Evolutionary conservation across 2,797 vertebrate species (phyloP), one percentile per base, ranked within the genome.

Genomic region (Crypturellus tataupa): DNA sequence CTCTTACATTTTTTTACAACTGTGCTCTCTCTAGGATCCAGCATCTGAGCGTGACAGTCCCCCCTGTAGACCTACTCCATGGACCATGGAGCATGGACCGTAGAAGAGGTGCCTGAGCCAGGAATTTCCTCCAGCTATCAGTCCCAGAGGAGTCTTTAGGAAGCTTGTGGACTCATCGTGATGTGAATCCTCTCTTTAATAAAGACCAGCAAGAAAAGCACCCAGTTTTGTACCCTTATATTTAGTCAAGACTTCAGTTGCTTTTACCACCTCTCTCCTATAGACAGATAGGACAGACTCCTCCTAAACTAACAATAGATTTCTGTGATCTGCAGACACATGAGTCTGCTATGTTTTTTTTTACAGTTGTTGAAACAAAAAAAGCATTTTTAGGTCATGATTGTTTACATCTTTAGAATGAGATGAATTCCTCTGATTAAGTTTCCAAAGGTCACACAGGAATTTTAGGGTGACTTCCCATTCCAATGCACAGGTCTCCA

Each of bases 21-120:
- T 56, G 6, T 18, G 14, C n/a, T 80, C 7, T 89, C 85, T 81
- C 39, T 14, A 82, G 15, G 25, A 44, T 33, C 42, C 21, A 85
- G 39, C 64, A 94, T 96, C 69, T 0, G 1, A 65, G 2, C 6
- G 17, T 7, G 6, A 20, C 20, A 3, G 40, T 86, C 80, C 40
- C 27, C 12, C 9, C 9, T 25, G 10, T 10, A 27, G 10, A 51
- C 37, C 56, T 33, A 29, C 15, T 10, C 14, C 0, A 0, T 23
- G 33, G 62, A 29, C 12, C 29, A 69, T n/a, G n/a, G n/a, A n/a
- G n/a, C n/a, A n/a, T n/a, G 62, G 5, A 55, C 11, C 23, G 40
- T 58, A 0, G 13, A 33, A 60, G 39, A 31, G 8, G 4, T 53
- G 3, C 4, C 23, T 46, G 29, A 75, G 37, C 12, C 0, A 53